These are phyloP conservation scores for Vidua chalybeata DNA, from an alignment of 2,113 vertebrate species.

Conservation along the genomic window DNA sequence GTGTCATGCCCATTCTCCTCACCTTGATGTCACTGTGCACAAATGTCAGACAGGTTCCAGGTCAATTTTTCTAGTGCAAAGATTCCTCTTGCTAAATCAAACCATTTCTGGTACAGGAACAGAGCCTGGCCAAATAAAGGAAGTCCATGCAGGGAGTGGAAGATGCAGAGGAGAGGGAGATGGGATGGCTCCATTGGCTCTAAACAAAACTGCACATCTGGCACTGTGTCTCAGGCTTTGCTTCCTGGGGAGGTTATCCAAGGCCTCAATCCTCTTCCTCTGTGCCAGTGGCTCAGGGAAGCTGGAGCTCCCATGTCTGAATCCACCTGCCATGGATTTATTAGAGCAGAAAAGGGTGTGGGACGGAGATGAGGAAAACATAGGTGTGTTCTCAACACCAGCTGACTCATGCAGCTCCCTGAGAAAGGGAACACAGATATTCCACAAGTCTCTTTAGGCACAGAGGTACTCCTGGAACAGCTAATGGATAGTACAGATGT, in stretches of 20 bases:
- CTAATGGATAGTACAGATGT: neutral
- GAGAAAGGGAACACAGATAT: neutral
- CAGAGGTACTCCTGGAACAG: neutral
- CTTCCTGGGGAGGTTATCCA: slow-evolving; percentile 71
- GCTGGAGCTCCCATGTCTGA: neutral
- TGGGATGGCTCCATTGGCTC: slow-evolving; percentile 57
- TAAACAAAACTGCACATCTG: slow-evolving; percentile 74
- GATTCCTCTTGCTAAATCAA: neutral
- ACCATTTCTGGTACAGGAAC: slow-evolving; percentile 44
- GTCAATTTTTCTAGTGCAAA: neutral
- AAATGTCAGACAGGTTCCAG: neutral
- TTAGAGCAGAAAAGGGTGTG: slow-evolving; percentile 12
- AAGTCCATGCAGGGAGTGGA: slow-evolving; percentile 60
- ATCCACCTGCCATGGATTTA: neutral
- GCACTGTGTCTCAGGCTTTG: slow-evolving; percentile 59
- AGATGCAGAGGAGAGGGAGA: slow-evolving; percentile 66
- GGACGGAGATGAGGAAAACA: slow-evolving; percentile 3
- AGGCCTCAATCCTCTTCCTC: slow-evolving; percentile 56
- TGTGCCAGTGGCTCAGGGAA: slow-evolving; percentile 29
- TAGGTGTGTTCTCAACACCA: neutral
- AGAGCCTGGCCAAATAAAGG: slow-evolving; percentile 72
- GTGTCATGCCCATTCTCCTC: neutral
- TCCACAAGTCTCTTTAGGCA: neutral
- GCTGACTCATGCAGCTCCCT: neutral
- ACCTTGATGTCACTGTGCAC: neutral